Conservation (phyloP, 2,888 invertebrate genomes). For the Criorhina ranunculi region DNA sequence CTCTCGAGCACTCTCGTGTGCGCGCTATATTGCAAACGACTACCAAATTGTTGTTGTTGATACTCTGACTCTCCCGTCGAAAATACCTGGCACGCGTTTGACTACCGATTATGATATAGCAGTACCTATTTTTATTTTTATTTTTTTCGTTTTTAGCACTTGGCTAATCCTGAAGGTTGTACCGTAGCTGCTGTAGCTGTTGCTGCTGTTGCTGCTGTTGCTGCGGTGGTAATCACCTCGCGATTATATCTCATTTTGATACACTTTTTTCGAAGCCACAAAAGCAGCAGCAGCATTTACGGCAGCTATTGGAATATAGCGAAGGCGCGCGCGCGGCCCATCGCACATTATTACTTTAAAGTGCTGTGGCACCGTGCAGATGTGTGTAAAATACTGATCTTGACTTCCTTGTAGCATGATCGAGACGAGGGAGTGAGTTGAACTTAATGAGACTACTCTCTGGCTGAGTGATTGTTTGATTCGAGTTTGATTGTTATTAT, state of each 20-base stretch:
- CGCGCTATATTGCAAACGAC: slow-evolving; percentile 21
- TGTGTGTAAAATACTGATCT: slow-evolving; percentile 58
- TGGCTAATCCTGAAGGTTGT: slow-evolving; percentile 65
- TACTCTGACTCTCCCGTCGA: not conserved
- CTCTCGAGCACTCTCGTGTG: slow-evolving; percentile 25
- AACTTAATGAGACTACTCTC: slow-evolving; percentile 58
- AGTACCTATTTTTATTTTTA: slow-evolving; percentile 17
- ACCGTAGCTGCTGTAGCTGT: slow-evolving; percentile 11
- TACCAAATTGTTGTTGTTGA: slow-evolving; percentile 23
- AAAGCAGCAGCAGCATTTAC: slow-evolving; percentile 17
- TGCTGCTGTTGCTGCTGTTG: slow-evolving; percentile 23
- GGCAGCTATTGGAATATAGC: slow-evolving; percentile 55
- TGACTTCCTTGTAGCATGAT: slow-evolving; percentile 63
- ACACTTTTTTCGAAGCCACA: slow-evolving; percentile 19
- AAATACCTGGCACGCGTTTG: slow-evolving; percentile 65
- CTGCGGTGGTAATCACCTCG: slow-evolving; percentile 65
- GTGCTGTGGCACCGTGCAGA: slow-evolving; percentile 29
- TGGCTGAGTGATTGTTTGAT: slow-evolving; percentile 49
- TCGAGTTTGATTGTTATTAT: slow-evolving; percentile 4
- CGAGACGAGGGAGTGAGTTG: slow-evolving; percentile 43
- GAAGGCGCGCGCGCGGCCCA: slow-evolving; percentile 6
- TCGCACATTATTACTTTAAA: slow-evolving; percentile 23
- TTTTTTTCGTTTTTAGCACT: slow-evolving; percentile 43
- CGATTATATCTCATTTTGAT: slow-evolving; percentile 69
- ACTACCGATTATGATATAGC: slow-evolving; percentile 69